Base-by-base conservation (phyloP, 2,888 invertebrate species). In the Sminthurinus aureus region DNA sequence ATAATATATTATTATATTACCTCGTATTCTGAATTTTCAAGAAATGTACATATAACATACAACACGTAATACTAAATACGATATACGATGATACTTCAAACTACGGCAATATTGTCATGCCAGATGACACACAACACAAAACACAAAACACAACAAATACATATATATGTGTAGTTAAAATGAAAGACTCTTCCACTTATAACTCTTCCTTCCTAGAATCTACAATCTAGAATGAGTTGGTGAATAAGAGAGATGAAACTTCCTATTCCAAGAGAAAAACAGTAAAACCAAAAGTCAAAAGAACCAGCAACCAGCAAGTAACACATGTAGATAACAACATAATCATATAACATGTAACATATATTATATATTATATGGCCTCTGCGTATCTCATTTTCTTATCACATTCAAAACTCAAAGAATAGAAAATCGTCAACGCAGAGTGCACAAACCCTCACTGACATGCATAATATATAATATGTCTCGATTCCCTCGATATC, bases 61-160 rank as follows among this genome's bases (percentile, higher is more conserved):
- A 38, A 38, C n/a, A n/a, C n/a, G n/a, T n/a, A n/a, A n/a, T n/a
- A n/a, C n/a, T n/a, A n/a, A n/a, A n/a, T n/a, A n/a, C n/a, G n/a
- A n/a, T n/a, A n/a, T 38, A 38, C 38, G 38, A 38, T 38, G 38
- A 38, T 38, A 58, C 58, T 58, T 18, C 58, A 58, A 58, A 58
- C 58, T 58, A 58, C 18, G 58, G 15, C 13, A 15, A 58, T 58
- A 58, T 58, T 58, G 58, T 58, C 58, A 58, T 58, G 58, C 58
- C 58, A 58, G 58, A 58, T 58, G 58, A 58, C 58, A 58, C 58
- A 58, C n/a, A n/a, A n/a, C n/a, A n/a, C n/a, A n/a, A n/a, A n/a
- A n/a, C n/a, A n/a, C n/a, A n/a, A n/a, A n/a, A n/a, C 58, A 58
- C 58, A 58, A 58, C 58, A 58, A 58, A 58, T 58, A 58, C 58